Evolutionary conservation across 2,888 invertebrate species (phyloP), one percentile per base, ranked within the genome.

Genomic region (Polymixis flavicincta): DNA sequence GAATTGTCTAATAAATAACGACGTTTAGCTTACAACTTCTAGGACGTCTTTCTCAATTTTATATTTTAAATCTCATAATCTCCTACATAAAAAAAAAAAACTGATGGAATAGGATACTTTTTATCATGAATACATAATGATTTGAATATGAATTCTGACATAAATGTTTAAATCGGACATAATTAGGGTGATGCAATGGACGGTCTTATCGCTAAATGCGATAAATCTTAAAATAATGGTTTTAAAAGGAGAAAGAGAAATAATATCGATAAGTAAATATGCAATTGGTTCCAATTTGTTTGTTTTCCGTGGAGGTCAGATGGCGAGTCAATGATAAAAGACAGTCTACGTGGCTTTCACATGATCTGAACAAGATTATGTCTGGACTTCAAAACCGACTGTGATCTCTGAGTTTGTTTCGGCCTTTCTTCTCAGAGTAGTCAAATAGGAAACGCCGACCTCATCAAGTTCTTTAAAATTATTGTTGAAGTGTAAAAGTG

Each of bases 1-100:
- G 0, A 55, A 55, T 54, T 92, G 80, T 90, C 92, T 94, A 94
- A 87, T 88, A 88, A 86, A 86, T 88, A 74, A 82, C 59, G 55
- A 77, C 85, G 85, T 85, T 92, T 97, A 98, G 94, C 99, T 98
- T 92, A 99, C 98, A 86, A 37, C 8, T 19, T 57, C 0, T 19
- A 57, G 4, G 7, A 64, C 13, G 45, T 25, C 13, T 19, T 64
- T 45, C 8, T 64, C 42, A 22, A 28, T 28, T 64, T 13, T 45
- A 42, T 25, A 25, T 25, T 37, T 6, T 25, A 25, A 37, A 28
- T 28, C 9, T 19, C 22, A 22, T 32, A 6, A 22, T 28, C 19
- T 1, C 28, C 5, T 14, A 55, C 28, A 4, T 57, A 28, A 9
- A 9, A 37, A 42, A 63, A 9, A n/a, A n/a, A 9, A 42, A n/a